Base-by-base conservation (phyloP, 2,113 vertebrate species). In the Corythornis vintsioides region DNA sequence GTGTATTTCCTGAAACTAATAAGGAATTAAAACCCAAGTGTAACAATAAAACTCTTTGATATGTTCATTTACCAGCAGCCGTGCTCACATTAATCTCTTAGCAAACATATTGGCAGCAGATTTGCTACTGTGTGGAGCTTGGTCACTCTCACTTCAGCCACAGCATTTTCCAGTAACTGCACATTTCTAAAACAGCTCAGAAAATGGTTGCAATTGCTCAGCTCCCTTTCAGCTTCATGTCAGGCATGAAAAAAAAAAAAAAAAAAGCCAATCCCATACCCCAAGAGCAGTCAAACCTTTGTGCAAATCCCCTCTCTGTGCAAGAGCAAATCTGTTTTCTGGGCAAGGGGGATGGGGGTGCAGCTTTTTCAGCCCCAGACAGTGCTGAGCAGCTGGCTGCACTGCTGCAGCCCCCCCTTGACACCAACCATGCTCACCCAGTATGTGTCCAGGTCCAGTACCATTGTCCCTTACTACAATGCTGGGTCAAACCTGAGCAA, bases 21-120 rank as follows among this genome's bases (percentile, higher is more conserved):
- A 85, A 57, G 79, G 90, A 93, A 93, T 96, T 95, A 93, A 95
- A 96, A 96, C 64, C 66, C 43, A 67, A 92, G 61, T 26, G 53
- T 64, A 95, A 96, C 93, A 94, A 93, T 96, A 91, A 88, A 61
- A 72, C 43, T 57, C 94, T 96, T 95, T 94, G 92, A 92, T 89
- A 86, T 77, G 48, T 61, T 93, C 81, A 86, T 61, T 86, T 61
- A 92, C 74, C 53, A 88, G 92, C 66, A 87, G 75, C 66, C 35
- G 0, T 52, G 66, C 73, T 93, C 55, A 88, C 35, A 24, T 53
- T 84, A 79, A 93, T 82, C 86, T 87, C 84, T 79, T 16, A 75
- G 28, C 50, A 94, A 93, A 88, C 33, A 18, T 26, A 52, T 0
- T 65, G 57, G 65, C 57, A 65, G 83, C 92, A 84, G 53, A 75